These are phyloP conservation scores for Planiliza haematocheilus DNA, from an alignment of 2,113 vertebrate genomes.

Conservation along the genomic window DNA sequence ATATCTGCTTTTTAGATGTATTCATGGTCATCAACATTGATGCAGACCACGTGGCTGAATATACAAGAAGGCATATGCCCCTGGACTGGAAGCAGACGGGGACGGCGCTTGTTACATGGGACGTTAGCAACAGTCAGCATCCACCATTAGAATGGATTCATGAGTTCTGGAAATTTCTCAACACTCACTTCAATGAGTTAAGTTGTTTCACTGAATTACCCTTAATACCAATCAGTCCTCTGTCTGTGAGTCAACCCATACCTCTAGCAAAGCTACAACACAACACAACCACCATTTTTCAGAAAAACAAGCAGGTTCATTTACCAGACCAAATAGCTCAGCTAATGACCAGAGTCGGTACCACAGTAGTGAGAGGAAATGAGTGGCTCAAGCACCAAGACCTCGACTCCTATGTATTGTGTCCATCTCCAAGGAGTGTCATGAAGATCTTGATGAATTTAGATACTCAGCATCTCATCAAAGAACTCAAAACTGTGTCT, in stretches of 20 bases:
- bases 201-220: constrained; percentile 79
- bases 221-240: constrained; percentile 80
- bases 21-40: constrained; percentile 81
- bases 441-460: constrained; percentile 79
- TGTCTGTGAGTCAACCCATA: constrained; percentile 52
- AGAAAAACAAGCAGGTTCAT: constrained; percentile 65
- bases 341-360: constrained; percentile 81
- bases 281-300: constrained; percentile 81
- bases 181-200: constrained; percentile 72
- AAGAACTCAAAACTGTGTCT: constrained; percentile 53
- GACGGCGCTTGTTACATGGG: constrained; percentile 78
- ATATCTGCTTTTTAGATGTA: constrained; percentile 67
- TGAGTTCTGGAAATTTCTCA: constrained; percentile 86
- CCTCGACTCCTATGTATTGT: constrained; percentile 81
- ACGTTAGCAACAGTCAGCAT: constrained; percentile 55
- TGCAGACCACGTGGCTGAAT: constrained; percentile 63
- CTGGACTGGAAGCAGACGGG: constrained; percentile 73
- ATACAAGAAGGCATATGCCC: constrained; percentile 79
- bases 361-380: constrained; percentile 77
- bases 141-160: constrained; percentile 85
- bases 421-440: constrained; percentile 79
- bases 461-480: constrained; percentile 58
- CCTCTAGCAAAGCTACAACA: constrained; percentile 77
- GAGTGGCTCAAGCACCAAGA: constrained; percentile 81
- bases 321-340: constrained; percentile 76